Conservation (phyloP, 2,797 vertebrate genomes). For the Zalophus californianus region DNA sequence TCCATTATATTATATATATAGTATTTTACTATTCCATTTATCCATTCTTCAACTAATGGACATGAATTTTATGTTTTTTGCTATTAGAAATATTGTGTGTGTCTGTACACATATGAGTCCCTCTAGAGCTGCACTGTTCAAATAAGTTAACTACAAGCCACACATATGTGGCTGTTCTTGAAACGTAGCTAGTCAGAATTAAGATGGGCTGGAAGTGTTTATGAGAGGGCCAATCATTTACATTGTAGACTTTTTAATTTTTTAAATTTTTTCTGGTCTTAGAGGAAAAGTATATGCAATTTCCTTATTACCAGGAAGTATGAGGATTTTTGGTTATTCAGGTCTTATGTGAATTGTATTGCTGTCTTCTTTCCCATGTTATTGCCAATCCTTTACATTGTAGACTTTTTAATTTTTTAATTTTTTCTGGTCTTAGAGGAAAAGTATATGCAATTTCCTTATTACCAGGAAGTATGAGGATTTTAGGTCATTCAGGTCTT, state of each 20-base stretch:
- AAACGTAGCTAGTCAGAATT: neutral
- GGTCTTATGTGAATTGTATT: neutral
- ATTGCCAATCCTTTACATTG: neutral
- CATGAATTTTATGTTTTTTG: constrained; percentile 19
- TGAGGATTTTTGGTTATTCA: neutral
- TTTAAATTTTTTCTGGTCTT: neutral
- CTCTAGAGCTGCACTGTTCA: neutral
- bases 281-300: neutral
- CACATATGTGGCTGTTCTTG: neutral
- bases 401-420: neutral
- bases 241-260: neutral
- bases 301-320: neutral
- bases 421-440: neutral
- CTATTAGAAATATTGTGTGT: neutral
- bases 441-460: constrained; percentile 34
- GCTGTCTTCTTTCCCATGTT: neutral
- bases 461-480: neutral
- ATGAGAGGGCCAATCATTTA: neutral
- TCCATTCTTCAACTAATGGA: neutral
- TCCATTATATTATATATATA: neutral
- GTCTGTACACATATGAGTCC: neutral
- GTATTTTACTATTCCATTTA: constrained; percentile 24
- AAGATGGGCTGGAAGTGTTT: constrained; percentile 14
- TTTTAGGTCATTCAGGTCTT: constrained; percentile 1
- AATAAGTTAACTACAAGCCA: neutral